Base-by-base conservation (phyloP, 2,113 vertebrate species). In the Tonatia bakeri region DNA sequence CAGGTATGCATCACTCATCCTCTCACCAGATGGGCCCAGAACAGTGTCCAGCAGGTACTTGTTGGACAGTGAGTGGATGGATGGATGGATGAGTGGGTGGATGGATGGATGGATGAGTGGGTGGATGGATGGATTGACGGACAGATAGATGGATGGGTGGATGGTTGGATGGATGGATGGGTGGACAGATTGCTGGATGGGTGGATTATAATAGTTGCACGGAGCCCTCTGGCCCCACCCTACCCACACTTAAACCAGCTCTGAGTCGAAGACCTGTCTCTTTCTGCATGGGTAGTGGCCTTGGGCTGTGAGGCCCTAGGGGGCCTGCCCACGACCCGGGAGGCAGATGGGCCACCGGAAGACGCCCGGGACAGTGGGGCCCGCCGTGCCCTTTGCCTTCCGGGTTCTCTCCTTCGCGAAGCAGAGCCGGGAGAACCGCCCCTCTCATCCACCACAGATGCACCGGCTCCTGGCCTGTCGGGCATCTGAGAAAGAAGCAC, bases 1-100 rank as follows among this genome's bases (percentile, higher is more conserved):
- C 2, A 0, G 13, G 1, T 0, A 0, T 2, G 0, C 1, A 4
- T 19, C 38, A 2, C 19, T 13, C 56, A 3, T 1, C 11, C 0
- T 24, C 0, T 3, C 17, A 1, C 45, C 15, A 0, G 67, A 31
- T 7, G 33, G 38, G 2, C 85, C 38, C 54, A 43, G 43, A 11
- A 4, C 7, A 9, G 54, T 13, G 22, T 7, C 65, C 26, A 36
- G 33, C 0, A 0, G 20, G 11, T 31, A 7, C 73, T 19, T 10
- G 47, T 3, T 40, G 59, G 28, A 3, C 59, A 10, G 59, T 61
- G 75, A 15, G 22, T 45, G 36, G 43, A 6, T n/a, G 61, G 33
- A 12, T 26, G 36, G 59, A 64, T 40, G n/a, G 52, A 24, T 24
- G 43, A 9, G 2, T 56, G 19, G 52, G 20, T 0, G 6, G 52